Percentiles rank a stretch among this genome's conserved stretches.
Conservation (phyloP, 2,797 vertebrate genomes). For the Bucorvus abyssinicus region DNA sequence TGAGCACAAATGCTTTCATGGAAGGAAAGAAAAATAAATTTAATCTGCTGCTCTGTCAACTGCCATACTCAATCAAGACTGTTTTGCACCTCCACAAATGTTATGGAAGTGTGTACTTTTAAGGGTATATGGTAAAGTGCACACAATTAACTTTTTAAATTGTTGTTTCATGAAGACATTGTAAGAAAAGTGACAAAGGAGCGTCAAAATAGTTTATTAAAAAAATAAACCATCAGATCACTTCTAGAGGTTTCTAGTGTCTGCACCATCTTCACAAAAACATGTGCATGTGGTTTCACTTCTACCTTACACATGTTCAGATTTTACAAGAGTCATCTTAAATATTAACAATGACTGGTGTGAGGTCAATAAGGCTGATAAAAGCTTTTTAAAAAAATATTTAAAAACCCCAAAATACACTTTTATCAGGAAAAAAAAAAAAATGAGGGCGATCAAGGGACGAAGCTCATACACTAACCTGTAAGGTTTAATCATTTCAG, state of each 20-base stretch:
- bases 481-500: not conserved
- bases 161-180: not conserved
- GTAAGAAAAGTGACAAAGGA: not conserved
- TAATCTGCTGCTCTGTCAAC: not conserved
- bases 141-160: not conserved
- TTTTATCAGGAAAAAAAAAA: not conserved
- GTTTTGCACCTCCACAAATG: not conserved
- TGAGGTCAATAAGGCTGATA: not conserved
- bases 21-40: not conserved
- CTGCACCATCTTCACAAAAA: not conserved
- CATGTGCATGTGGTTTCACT: fast-evolving
- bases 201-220: not conserved
- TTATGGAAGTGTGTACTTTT: not conserved
- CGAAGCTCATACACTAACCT: not conserved
- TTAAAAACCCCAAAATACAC: fast-evolving
- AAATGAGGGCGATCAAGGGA: not conserved
- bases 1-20: not conserved
- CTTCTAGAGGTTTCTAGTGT: not conserved
- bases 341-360: not conserved
- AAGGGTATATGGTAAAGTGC: not conserved
- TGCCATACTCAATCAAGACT: not conserved
- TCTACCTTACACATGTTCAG: not conserved
- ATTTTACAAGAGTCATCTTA: not conserved
- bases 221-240: not conserved
- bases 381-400: not conserved